Evolutionary conservation across 2,797 vertebrate genomes (phyloP).

Genomic region (Galaxias olidus): DNA sequence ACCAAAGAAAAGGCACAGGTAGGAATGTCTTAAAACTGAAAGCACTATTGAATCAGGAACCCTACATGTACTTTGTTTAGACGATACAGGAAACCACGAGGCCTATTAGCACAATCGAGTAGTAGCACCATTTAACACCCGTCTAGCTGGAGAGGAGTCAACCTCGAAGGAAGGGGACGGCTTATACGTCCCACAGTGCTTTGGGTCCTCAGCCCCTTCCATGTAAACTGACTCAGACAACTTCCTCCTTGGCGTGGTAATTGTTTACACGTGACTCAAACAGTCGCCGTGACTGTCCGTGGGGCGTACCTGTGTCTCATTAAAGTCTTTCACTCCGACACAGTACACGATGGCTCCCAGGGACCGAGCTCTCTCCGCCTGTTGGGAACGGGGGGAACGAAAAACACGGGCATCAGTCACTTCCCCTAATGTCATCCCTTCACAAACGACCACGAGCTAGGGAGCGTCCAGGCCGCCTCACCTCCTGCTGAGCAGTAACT

Average conservation of each 20-base stretch:
- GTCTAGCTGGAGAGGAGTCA: no score
- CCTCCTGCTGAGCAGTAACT: conserved; percentile 80
- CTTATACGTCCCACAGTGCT: no score
- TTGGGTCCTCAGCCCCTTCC: background rate
- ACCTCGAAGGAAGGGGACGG: no score
- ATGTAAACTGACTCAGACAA: conserved; percentile 16
- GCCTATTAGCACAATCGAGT: background rate
- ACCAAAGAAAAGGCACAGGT: no score
- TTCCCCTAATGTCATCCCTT: background rate
- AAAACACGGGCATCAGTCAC: conserved; percentile 7
- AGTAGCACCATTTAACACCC: background rate
- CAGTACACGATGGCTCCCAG: conserved; percentile 89
- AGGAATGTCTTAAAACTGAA: no score
- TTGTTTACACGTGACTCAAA: conserved; percentile 10
- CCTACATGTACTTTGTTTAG: no score
- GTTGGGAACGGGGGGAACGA: conserved; percentile 26
- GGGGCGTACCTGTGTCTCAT: conserved; percentile 80
- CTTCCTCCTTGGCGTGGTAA: conserved; percentile 16
- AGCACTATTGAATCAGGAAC: no score
- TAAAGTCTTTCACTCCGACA: conserved; percentile 90
- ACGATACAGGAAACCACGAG: no score
- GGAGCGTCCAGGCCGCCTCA: conserved; percentile 50
- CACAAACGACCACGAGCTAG: background rate
- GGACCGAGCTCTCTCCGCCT: conserved; percentile 83
- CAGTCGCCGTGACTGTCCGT: no score